These are phyloP conservation scores for Netelia fuscicornis DNA, from an alignment of 2,888 invertebrate species.

Conservation along the genomic window DNA sequence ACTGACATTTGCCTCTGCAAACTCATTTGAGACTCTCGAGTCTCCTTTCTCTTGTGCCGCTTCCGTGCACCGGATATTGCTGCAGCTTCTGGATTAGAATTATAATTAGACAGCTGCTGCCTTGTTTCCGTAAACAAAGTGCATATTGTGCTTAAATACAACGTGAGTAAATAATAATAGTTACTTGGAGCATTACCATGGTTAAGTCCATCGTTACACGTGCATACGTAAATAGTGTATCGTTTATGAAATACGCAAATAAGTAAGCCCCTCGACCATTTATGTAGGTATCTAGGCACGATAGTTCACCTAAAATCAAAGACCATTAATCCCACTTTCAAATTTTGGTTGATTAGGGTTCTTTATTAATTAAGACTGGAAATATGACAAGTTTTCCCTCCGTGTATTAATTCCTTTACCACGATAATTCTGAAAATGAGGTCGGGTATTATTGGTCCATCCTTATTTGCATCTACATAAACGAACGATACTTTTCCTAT, in stretches of 20 bases:
- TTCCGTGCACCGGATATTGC: constrained; percentile 26
- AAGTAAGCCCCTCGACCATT: too few relatives aligned
- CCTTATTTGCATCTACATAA: neutral
- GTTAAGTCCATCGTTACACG: neutral
- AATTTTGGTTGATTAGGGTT: neutral
- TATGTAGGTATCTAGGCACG: too few relatives aligned
- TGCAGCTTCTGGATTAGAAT: constrained; percentile 52
- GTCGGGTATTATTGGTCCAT: neutral
- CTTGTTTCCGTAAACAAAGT: neutral
- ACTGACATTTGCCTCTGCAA: constrained; percentile 41
- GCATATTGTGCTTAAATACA: constrained; percentile 5
- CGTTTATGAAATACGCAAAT: too few relatives aligned
- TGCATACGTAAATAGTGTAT: too few relatives aligned
- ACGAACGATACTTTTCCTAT: neutral
- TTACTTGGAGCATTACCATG: neutral
- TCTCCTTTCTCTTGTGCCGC: constrained; percentile 7
- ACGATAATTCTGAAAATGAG: constrained; percentile 38
- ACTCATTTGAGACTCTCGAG: constrained; percentile 57
- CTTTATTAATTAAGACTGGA: constrained; percentile 24
- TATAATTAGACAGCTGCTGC: constrained; percentile 48
- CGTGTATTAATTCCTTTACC: constrained; percentile 26
- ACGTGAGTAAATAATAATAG: constrained; percentile 34
- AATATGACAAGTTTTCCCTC: neutral
- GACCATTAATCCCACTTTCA: neutral
- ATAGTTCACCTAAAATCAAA: neutral